phyloP scores from a whole-genome alignment of 2,888 invertebrate species.

The Rhagonycha fulva region DNA sequence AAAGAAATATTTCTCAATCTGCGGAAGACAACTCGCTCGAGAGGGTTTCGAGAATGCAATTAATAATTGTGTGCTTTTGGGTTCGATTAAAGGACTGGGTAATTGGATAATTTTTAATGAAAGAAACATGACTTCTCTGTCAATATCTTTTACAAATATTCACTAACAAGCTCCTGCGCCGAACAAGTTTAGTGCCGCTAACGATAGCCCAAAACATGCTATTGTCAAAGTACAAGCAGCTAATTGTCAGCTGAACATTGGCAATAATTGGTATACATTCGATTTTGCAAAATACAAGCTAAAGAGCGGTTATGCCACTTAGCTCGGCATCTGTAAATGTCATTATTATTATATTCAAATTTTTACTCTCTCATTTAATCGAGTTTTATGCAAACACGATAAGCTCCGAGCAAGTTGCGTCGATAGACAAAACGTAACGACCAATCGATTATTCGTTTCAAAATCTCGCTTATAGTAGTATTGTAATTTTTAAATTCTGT shows the following conservation, averaged over 20 bases:
- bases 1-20: constrained; percentile 5
- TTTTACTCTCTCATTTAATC: not conserved
- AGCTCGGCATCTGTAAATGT: constrained; percentile 18
- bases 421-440: not conserved
- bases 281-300: constrained; percentile 1
- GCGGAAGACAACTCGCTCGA: not conserved
- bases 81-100: not conserved
- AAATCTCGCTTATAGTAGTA: too few relatives aligned
- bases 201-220: constrained; percentile 36
- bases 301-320: constrained; percentile 3
- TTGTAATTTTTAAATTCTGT: not conserved
- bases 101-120: constrained; percentile 10
- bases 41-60: not conserved
- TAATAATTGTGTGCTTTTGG: not conserved
- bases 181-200: constrained; percentile 20
- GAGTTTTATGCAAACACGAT: not conserved
- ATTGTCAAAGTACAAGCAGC: constrained; percentile 32
- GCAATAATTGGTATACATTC: constrained; percentile 9
- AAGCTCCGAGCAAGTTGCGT: not conserved
- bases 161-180: constrained; percentile 20
- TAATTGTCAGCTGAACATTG: constrained; percentile 31
- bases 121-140: constrained; percentile 3
- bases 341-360: constrained; percentile 6
- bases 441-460: too few relatives aligned
- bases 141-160: constrained; percentile 11